Evolutionary conservation across 2,797 vertebrate species (phyloP).

Genomic region (Artibeus lituratus): DNA sequence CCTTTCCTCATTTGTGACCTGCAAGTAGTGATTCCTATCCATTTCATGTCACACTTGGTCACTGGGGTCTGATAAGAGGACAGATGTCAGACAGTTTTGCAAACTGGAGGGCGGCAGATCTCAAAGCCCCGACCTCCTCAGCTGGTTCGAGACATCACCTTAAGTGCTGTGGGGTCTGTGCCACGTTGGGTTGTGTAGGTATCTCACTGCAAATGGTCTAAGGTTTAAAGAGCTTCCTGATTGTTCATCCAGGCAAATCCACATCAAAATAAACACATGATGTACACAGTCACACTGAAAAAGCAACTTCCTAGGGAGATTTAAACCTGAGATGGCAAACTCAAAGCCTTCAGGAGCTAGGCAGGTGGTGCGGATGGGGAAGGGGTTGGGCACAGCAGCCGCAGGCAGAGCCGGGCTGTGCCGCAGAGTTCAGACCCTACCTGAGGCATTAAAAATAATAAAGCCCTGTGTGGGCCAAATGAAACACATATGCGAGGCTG

Average conservation of each 20-base stretch:
- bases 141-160: not conserved
- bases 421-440: not conserved
- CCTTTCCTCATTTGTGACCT: not conserved
- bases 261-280: slow-evolving; percentile 33
- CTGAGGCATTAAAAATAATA: not conserved
- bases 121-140: not conserved
- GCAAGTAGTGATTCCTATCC: not conserved
- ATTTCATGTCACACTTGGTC: not conserved
- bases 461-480: not conserved
- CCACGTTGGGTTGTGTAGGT: not conserved
- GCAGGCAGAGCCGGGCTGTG: not conserved
- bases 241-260: slow-evolving; percentile 26
- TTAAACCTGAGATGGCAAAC: not conserved
- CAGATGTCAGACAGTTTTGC: not conserved
- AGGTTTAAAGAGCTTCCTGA: not conserved
- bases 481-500: slow-evolving; percentile 40
- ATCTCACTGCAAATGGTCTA: not conserved
- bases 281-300: not conserved
- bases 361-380: not conserved
- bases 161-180: not conserved
- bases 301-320: not conserved
- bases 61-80: not conserved
- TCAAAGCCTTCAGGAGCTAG: not conserved
- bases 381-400: not conserved
- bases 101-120: not conserved